These are phyloP conservation scores for Xyrauchen texanus DNA, from an alignment of 2,113 vertebrate species.

Conservation along the genomic window DNA sequence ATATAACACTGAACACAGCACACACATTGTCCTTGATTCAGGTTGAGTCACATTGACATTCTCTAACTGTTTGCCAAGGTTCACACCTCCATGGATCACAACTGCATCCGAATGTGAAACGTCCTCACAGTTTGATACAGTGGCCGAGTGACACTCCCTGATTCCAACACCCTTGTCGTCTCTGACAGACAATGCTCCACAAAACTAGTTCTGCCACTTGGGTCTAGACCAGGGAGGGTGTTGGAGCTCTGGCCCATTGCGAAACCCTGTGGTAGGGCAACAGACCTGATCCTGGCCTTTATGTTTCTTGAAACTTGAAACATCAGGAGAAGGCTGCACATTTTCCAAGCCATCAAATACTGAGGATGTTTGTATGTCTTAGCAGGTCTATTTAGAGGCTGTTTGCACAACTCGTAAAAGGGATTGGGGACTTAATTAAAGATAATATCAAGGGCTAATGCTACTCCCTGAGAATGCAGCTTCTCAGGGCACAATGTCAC, in stretches of 20 bases:
- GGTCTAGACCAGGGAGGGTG: constrained; percentile 12
- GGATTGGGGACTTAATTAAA: constrained; percentile 80
- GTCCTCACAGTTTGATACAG: constrained; percentile 3
- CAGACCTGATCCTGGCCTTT: constrained; percentile 65
- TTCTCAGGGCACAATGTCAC: constrained; percentile 65
- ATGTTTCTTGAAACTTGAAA: constrained; percentile 69
- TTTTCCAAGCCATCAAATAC: constrained; percentile 67
- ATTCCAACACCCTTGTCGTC: constrained; percentile 31
- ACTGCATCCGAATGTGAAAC: constrained; percentile 33
- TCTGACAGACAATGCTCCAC: constrained; percentile 22
- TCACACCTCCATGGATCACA: constrained; percentile 18
- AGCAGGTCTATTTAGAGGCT: constrained; percentile 70
- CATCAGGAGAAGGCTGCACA: constrained; percentile 71
- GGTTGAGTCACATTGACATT: constrained; percentile 21
- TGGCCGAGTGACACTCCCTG: constrained; percentile 39
- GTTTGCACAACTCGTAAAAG: constrained; percentile 75
- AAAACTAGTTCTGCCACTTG: constrained; percentile 38
- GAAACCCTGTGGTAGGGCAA: constrained; percentile 58
- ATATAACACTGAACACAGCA: neutral
- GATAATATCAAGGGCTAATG: constrained; percentile 78
- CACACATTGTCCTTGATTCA: constrained; percentile 5
- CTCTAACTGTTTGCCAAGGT: constrained; percentile 14
- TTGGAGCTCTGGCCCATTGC: neutral
- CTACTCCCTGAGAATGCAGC: constrained; percentile 64
- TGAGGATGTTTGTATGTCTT: constrained; percentile 79